These are phyloP conservation scores for Galaxea fascicularis DNA, from an alignment of 92 coral and sea anemone species.

Conservation along the genomic window DNA sequence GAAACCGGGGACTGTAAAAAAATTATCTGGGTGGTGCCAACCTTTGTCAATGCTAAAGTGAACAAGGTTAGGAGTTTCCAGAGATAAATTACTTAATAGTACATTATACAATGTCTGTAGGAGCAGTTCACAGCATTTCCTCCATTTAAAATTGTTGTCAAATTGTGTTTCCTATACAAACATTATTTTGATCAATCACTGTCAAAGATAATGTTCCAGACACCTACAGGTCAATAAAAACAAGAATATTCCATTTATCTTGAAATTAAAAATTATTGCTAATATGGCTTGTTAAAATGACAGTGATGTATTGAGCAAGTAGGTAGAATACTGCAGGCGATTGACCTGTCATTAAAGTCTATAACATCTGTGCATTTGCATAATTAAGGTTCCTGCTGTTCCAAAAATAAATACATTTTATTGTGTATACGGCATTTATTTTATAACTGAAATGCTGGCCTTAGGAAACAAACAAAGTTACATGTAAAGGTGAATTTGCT, in stretches of 20 bases:
- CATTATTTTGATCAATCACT: slow-evolving; percentile 24
- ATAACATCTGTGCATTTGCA: not conserved
- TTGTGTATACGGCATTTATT: too few species aligned
- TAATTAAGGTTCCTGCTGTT: not conserved
- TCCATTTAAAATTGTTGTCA: too few species aligned
- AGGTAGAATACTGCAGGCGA: not conserved
- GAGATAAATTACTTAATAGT: too few species aligned
- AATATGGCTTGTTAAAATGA: not conserved
- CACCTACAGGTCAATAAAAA: slow-evolving; percentile 3
- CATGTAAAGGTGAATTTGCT: too few species aligned
- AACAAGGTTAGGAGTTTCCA: too few species aligned
- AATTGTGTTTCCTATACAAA: too few species aligned
- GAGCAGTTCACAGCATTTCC: not conserved
- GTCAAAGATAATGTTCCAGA: not conserved
- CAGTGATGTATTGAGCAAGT: slow-evolving; percentile 8
- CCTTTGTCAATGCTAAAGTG: too few species aligned
- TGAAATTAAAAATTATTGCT: not conserved
- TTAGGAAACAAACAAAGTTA: too few species aligned
- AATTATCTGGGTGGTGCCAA: too few species aligned
- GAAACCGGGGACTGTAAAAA: too few species aligned
- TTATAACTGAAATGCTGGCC: too few species aligned
- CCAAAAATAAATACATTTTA: not conserved
- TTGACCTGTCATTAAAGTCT: not conserved
- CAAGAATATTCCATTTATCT: not conserved
- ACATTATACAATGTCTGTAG: too few species aligned